These are phyloP conservation scores for Furcula furcula DNA, from an alignment of 2,888 invertebrate genomes.

Conservation along the genomic window DNA sequence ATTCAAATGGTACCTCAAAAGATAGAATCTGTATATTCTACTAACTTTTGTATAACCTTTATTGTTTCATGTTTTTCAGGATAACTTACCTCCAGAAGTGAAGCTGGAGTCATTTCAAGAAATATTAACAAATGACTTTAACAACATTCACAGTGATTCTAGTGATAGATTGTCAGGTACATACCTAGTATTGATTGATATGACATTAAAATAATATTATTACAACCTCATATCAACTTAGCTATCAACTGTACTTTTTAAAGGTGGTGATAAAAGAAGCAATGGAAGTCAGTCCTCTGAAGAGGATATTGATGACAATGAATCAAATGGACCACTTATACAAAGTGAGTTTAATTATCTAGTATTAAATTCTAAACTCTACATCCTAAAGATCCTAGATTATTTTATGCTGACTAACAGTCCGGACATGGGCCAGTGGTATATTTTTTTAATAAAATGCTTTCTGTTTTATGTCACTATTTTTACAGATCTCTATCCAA, in stretches of 20 bases:
- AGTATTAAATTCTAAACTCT: no score
- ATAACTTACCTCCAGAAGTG: conserved; percentile 41
- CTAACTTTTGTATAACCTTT: no score
- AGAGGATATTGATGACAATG: conserved; percentile 41
- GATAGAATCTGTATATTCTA: no score
- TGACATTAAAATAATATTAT: neutral
- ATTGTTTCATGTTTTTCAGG: conserved; percentile 42
- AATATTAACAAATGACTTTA: conserved; percentile 33
- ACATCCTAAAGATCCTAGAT: no score
- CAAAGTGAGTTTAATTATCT: conserved; percentile 40
- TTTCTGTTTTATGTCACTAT: no score
- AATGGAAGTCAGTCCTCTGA: conserved; percentile 43
- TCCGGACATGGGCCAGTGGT: no score
- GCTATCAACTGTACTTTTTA: conserved; percentile 6
- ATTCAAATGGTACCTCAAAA: no score
- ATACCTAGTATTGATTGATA: conserved; percentile 1
- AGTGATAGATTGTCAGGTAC: conserved; percentile 48
- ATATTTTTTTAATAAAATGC: no score
- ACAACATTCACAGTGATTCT: conserved; percentile 29
- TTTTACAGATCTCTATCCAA: conserved; percentile 51
- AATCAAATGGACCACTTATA: conserved; percentile 37
- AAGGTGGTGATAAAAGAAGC: conserved; percentile 39
- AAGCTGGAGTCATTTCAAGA: conserved; percentile 46
- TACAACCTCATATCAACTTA: neutral
- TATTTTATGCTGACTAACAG: no score